Evolutionary conservation across 2,797 vertebrate species (phyloP).

Genomic region (Clarias pachynema): DNA sequence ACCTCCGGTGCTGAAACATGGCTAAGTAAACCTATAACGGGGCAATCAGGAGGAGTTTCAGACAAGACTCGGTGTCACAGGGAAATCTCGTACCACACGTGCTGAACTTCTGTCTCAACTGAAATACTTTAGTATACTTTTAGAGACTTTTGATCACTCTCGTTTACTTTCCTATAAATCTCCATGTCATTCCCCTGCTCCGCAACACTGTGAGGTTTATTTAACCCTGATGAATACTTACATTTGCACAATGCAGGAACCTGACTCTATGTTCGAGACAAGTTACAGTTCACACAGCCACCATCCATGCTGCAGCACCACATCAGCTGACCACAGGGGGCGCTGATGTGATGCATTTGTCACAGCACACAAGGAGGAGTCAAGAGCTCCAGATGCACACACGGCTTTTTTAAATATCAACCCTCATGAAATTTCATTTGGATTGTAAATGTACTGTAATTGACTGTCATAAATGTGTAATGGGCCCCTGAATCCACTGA

Average conservation of each 20-base stretch:
- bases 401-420: conserved; percentile 75
- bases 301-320: conserved; percentile 58
- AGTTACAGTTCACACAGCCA: conserved; percentile 14
- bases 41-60: conserved; percentile 23
- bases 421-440: conserved; percentile 86
- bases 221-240: conserved; percentile 21
- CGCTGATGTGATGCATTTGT: conserved; percentile 74
- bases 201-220: conserved; percentile 12
- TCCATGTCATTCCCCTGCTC: neutral
- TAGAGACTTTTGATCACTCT: neutral
- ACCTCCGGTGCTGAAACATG: conserved; percentile 62
- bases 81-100: conserved; percentile 58
- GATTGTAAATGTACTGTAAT: conserved; percentile 88
- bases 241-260: conserved; percentile 8
- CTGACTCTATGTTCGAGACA: conserved; percentile 16
- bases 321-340: conserved; percentile 76
- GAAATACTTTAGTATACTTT: neutral
- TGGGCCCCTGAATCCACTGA: conserved; percentile 83
- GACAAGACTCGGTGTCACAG: conserved; percentile 63
- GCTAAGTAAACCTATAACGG: conserved; percentile 64
- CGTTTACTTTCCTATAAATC: neutral
- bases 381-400: conserved; percentile 57
- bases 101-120: conserved; percentile 17
- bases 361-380: conserved; percentile 68
- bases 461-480: conserved; percentile 88